Evolutionary conservation across 1,140 invertebrate species (phyloP).

Genomic region (Pomacea maculata): DNA sequence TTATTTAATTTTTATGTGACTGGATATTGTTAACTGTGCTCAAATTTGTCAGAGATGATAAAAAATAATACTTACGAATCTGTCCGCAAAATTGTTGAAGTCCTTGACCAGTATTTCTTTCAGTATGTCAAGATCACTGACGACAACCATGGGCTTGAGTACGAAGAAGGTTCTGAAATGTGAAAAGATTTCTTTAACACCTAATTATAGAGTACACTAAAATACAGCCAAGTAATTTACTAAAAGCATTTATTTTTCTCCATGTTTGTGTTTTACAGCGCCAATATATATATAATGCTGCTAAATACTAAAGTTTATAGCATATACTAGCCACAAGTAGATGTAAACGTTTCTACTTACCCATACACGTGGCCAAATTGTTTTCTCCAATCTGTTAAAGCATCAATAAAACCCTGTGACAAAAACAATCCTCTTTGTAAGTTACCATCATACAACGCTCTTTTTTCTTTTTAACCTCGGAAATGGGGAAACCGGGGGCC

Average conservation of each 20-base stretch:
- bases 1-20: no score
- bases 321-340: not conserved
- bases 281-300: no score
- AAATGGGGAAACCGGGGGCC: no score
- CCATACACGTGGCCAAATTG: constrained; percentile 3
- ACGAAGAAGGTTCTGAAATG: constrained; percentile 5
- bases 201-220: no score
- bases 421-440: not conserved
- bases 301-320: not conserved
- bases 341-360: not conserved
- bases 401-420: not conserved
- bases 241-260: no score
- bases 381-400: not conserved
- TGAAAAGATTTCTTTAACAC: no score
- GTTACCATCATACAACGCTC: no score
- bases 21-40: no score
- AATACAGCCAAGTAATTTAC: no score
- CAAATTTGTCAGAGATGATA: no score
- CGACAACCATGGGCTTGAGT: not conserved
- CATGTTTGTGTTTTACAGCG: no score
- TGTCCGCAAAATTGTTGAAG: constrained; percentile 13
- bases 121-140: not conserved
- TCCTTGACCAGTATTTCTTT: constrained; percentile 7
- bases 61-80: not conserved
- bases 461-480: no score